Percentiles rank a stretch among this genome's conserved stretches.
Evolutionary conservation across 2,113 vertebrate genomes (phyloP).

Genomic region (Toxotes jaculatrix): DNA sequence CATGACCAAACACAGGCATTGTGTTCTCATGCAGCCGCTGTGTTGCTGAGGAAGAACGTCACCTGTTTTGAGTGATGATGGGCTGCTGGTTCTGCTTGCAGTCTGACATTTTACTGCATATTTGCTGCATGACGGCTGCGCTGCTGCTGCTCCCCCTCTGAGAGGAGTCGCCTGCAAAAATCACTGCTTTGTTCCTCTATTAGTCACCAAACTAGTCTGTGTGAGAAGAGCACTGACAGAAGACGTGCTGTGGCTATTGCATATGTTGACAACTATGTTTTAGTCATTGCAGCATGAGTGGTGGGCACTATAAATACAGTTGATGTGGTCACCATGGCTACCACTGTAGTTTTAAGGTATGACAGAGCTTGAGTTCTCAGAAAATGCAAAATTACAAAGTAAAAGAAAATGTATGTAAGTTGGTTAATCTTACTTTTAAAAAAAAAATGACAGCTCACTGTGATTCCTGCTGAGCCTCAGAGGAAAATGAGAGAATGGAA

Average conservation of each 20-base stretch:
- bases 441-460: neutral
- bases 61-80: conserved; percentile 50
- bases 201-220: conserved; percentile 6
- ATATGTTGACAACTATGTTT: neutral
- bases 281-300: neutral
- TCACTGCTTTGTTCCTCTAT: neutral
- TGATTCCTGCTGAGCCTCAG: conserved; percentile 21
- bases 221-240: neutral
- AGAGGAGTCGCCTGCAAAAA: neutral
- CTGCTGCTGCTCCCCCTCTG: conserved; percentile 4
- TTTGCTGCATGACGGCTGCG: conserved; percentile 26
- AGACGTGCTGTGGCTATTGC: neutral
- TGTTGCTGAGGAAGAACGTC: conserved; percentile 53
- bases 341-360: neutral
- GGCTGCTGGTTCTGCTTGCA: conserved; percentile 20
- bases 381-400: too few relatives aligned
- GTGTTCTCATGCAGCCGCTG: conserved; percentile 47
- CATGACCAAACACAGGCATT: conserved; percentile 59
- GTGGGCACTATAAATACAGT: neutral
- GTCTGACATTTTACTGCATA: conserved; percentile 37
- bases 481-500: conserved; percentile 12
- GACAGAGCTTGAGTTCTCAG: neutral
- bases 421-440: too few relatives aligned
- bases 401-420: too few relatives aligned
- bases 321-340: neutral